Evolutionary conservation across 2,113 vertebrate genomes (phyloP).

Genomic region (Cichladusa arquata): DNA sequence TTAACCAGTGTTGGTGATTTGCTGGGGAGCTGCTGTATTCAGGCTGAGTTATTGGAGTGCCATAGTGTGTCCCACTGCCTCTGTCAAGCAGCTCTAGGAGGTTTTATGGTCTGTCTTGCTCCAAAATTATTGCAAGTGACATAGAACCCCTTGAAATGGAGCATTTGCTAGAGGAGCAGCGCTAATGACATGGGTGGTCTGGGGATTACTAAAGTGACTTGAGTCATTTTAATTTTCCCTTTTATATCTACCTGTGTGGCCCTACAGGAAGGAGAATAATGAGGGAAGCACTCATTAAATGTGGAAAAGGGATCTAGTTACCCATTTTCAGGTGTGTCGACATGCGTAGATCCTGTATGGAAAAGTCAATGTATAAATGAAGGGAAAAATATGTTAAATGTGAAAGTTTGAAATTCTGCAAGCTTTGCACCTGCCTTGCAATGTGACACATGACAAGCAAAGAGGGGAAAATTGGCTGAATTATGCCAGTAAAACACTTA

Average conservation of each 20-base stretch:
- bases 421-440: slow-evolving; percentile 33
- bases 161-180: neutral
- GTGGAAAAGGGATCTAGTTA: slow-evolving; percentile 48
- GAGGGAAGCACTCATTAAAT: slow-evolving; percentile 59
- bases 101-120: slow-evolving; percentile 37
- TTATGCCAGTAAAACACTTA: neutral
- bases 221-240: slow-evolving; percentile 57
- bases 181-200: slow-evolving; percentile 53
- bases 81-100: neutral
- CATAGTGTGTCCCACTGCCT: neutral
- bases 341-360: neutral
- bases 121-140: slow-evolving; percentile 41
- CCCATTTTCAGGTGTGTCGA: slow-evolving; percentile 45
- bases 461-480: neutral
- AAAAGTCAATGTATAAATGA: slow-evolving; percentile 25
- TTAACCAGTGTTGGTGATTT: neutral
- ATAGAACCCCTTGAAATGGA: slow-evolving; percentile 20
- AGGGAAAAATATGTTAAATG: slow-evolving; percentile 3
- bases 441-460: neutral
- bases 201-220: slow-evolving; percentile 32
- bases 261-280: slow-evolving; percentile 47
- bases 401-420: neutral
- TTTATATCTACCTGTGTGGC: slow-evolving; percentile 64
- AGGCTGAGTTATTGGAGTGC: neutral
- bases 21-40: slow-evolving; percentile 1